Evolutionary conservation across 2,888 invertebrate species (phyloP).

Genomic region (Drosophila quinaria): DNA sequence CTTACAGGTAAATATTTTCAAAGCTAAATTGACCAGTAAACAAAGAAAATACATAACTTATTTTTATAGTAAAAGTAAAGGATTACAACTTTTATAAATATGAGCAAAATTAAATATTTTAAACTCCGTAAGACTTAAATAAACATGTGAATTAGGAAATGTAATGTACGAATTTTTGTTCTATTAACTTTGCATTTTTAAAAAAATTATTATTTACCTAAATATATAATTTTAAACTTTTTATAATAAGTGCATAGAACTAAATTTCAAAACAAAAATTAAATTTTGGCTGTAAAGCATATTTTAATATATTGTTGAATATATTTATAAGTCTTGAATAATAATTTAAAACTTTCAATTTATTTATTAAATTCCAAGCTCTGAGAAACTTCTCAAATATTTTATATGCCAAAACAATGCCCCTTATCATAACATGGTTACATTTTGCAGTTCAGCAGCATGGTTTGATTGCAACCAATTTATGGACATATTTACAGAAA

Average conservation of each 20-base stretch:
- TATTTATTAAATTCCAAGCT: not conserved
- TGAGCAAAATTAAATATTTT: no score
- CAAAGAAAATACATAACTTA: slow-evolving; percentile 4
- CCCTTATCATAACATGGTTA: slow-evolving; percentile 5
- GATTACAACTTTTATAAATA: not conserved
- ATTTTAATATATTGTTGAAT: not conserved
- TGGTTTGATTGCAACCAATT: slow-evolving; percentile 6
- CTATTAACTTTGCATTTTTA: not conserved
- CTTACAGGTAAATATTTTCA: slow-evolving; percentile 45
- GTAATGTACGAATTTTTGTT: not conserved
- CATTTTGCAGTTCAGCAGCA: not conserved
- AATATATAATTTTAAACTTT: no score
- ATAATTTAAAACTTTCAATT: no score
- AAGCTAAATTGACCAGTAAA: slow-evolving; percentile 3
- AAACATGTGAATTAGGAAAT: no score
- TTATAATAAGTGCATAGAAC: no score
- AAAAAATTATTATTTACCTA: not conserved
- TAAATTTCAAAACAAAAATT: no score
- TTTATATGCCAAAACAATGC: not conserved
- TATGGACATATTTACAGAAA: slow-evolving; percentile 3
- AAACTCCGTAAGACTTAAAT: no score
- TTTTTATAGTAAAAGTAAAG: not conserved
- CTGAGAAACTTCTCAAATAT: not conserved
- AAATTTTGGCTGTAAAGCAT: not conserved
- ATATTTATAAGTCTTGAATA: not conserved